Conservation (phyloP, 1,140 invertebrate species). For the Cotesia typhae region DNA sequence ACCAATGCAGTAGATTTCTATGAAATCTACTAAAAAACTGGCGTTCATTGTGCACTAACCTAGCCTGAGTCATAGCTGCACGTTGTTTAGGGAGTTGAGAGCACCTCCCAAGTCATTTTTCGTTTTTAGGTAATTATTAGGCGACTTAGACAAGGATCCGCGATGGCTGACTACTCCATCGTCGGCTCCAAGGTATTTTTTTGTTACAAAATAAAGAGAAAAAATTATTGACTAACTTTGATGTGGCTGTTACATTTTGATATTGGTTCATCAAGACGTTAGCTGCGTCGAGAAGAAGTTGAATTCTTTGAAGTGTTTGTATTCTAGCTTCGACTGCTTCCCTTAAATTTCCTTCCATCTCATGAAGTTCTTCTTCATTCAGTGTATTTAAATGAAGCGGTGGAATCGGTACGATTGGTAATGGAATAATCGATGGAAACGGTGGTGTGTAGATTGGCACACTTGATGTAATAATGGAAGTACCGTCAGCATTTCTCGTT, state of each 20-base stretch:
- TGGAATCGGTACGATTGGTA: conserved; percentile 78
- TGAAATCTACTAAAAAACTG: too few relatives aligned
- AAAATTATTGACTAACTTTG: conserved; percentile 51
- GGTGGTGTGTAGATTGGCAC: conserved; percentile 68
- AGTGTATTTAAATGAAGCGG: conserved; percentile 77
- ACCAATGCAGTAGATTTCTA: too few relatives aligned
- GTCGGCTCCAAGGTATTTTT: too few relatives aligned
- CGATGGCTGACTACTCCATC: too few relatives aligned
- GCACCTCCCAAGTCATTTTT: too few relatives aligned
- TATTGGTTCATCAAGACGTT: conserved; percentile 65
- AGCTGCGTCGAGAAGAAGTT: conserved; percentile 60
- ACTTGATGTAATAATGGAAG: conserved; percentile 56
- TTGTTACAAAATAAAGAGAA: neutral
- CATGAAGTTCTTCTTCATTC: conserved; percentile 82
- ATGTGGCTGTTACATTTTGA: conserved; percentile 57
- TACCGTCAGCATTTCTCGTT: conserved; percentile 37
- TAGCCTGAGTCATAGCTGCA: too few relatives aligned
- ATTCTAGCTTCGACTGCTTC: conserved; percentile 90
- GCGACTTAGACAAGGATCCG: too few relatives aligned
- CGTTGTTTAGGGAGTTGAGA: too few relatives aligned
- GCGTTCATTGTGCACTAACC: too few relatives aligned
- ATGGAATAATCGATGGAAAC: conserved; percentile 71
- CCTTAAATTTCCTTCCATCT: conserved; percentile 89
- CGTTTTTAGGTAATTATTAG: too few relatives aligned
- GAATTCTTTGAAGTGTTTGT: conserved; percentile 64